Evolutionary conservation across 2,888 invertebrate genomes (phyloP).

Genomic region (Trichogramma evanescens): DNA sequence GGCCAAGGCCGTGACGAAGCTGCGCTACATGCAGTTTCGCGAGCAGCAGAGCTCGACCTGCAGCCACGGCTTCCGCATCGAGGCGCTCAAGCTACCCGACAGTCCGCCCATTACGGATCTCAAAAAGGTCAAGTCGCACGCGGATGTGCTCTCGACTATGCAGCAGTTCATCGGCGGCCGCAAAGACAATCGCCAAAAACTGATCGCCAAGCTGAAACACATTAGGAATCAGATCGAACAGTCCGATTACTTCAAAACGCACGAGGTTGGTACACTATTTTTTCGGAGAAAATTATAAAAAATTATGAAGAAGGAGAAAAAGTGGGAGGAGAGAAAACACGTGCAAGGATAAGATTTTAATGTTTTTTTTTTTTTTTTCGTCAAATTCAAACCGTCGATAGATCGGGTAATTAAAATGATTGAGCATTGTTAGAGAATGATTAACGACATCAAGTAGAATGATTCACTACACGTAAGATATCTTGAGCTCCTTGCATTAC

Average conservation of each 20-base stretch:
- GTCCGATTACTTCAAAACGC: conserved; percentile 75
- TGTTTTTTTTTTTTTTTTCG: background rate
- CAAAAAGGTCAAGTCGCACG: conserved; percentile 74
- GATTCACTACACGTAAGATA: too few relatives aligned
- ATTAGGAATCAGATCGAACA: conserved; percentile 74
- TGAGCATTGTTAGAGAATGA: background rate
- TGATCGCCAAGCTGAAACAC: conserved; percentile 67
- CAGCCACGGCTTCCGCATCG: conserved; percentile 89
- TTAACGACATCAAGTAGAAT: background rate
- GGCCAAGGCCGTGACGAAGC: conserved; percentile 81
- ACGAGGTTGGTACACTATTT: conserved; percentile 59
- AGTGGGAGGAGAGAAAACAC: background rate
- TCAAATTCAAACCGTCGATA: background rate
- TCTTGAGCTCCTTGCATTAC: too few relatives aligned
- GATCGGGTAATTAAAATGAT: background rate
- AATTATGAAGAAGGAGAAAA: background rate
- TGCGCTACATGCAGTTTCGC: conserved; percentile 93
- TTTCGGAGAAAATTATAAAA: background rate
- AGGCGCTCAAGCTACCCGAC: conserved; percentile 84
- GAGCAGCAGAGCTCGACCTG: conserved; percentile 91
- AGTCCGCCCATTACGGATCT: conserved; percentile 78
- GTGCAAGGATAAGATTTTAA: background rate
- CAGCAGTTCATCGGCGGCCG: conserved; percentile 65
- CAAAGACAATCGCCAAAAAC: conserved; percentile 60
- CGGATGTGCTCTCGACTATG: conserved; percentile 68